Evolutionary conservation across 1,140 invertebrate genomes (phyloP), one percentile per base, ranked within the genome.

Genomic region (Pentalonia nigronervosa): DNA sequence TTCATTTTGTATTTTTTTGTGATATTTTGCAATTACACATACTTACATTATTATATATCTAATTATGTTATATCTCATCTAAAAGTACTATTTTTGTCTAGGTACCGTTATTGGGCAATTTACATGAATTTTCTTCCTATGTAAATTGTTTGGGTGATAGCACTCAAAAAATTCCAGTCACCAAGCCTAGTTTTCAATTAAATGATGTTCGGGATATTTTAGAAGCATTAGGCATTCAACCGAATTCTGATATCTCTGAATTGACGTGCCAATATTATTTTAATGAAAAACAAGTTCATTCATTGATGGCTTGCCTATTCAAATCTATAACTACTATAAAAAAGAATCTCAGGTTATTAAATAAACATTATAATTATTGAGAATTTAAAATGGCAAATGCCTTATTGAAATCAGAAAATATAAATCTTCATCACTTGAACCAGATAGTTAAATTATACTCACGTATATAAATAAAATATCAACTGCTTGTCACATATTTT

Each of bases 231-330:
- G 91, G 91, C 34, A 20, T 93, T 14, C 91, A 93, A 21, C 11
- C 47, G 0, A 84, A 45, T 50, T 45, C 91, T 30, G 91, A 86
- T 56, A 56, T 84, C n/a, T 6, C 7, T 2, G 7, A 93, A 53
- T 84, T 50, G 8, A 53, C 48, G 4, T 84, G 47, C 30, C 91
- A 93, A 93, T 50, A 83, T 20, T 93, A 93, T 93, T 86, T 84
- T 56, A 53, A 60, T 53, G 34, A 86, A 36, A 93, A 93, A 86
- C 23, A 36, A 86, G 0, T 30, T 21, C 21, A 45, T 53, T 86
- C 76, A 84, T 93, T 93, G 30, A 56, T 93, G 25, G 11, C 53
- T n/a, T 45, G 67, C 41, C 8, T 86, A 9, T 93, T 93, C 41
- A 86, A 86, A 93, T 81, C 76, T 20, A 30, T 93, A 2, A 47